These are phyloP conservation scores for Coturnix japonica DNA, from an alignment of 2,113 vertebrate species.

Conservation along the genomic window DNA sequence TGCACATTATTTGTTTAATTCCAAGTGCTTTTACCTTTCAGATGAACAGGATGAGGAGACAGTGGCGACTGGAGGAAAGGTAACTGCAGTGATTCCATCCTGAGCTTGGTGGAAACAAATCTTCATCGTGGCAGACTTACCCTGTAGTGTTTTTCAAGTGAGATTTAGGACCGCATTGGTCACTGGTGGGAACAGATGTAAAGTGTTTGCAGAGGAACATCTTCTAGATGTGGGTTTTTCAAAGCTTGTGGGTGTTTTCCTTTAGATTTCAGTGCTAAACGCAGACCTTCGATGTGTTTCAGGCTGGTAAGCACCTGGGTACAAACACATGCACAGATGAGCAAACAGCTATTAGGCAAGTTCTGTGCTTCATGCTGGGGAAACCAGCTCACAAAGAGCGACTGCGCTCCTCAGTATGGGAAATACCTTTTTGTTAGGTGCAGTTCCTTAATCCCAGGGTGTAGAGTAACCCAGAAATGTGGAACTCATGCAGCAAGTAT, in stretches of 20 bases:
- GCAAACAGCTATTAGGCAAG: not conserved
- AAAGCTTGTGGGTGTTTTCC: not conserved
- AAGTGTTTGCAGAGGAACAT: not conserved
- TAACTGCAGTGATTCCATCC: conserved; percentile 51
- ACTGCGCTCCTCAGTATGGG: not conserved
- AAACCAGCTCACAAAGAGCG: rapidly evolving
- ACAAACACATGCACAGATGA: rapidly evolving
- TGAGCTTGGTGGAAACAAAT: not conserved
- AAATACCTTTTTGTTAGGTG: not conserved
- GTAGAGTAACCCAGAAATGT: not conserved
- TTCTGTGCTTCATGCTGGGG: not conserved
- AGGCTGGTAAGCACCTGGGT: not conserved
- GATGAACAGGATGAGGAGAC: conserved; percentile 97
- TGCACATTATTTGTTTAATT: not conserved
- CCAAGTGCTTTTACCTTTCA: conserved; percentile 68
- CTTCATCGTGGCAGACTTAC: not conserved
- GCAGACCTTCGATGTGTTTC: not conserved
- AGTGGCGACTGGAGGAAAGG: conserved; percentile 90
- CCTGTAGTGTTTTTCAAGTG: not conserved
- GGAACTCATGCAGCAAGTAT: not conserved
- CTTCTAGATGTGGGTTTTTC: not conserved
- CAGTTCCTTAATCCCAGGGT: not conserved
- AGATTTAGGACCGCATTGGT: rapidly evolving
- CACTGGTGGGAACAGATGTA: not conserved
- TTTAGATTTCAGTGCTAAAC: not conserved